Evolutionary conservation across 2,888 invertebrate genomes (phyloP), one percentile per base, ranked within the genome.

Genomic region (Myopa testacea): DNA sequence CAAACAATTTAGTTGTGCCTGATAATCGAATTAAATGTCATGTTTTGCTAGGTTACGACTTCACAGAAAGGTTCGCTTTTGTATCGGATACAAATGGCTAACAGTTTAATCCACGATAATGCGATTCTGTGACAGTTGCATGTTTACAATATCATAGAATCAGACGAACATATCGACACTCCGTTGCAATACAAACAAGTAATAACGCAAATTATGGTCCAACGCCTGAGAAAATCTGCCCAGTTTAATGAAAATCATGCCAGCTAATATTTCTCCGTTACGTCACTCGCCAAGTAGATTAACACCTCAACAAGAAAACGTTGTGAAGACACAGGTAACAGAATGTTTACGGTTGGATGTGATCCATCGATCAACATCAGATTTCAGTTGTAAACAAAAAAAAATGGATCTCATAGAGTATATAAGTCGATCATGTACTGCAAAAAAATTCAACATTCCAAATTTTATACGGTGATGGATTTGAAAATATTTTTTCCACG

Each of bases 381-480:
- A 45, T 45, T 8, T 8, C 45, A 45, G 45, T 45, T 45, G 10
- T 8, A 45, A 10, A 45, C 45, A 45, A 45, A 40, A 80, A 81
- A 81, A 62, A 71, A 79, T 45, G 76, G 77, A 14, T 40, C 74
- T 0, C 37, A 68, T 52, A 72, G 80, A 50, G n/a, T 81, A 37
- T 89, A 88, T 78, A 82, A 60, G 3, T 52, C n/a, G 74, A 75
- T 50, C 71, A 80, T 14, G 38, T 75, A 6, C 16, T n/a, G 75
- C 1, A 76, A 79, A 38, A 26, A 26, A 52, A 38, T 79, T 34
- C 78, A 79, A 38, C 37, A 26, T 1, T 76, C 67, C 3, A 52
- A 58, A 14, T 26, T 89, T 8, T 78, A 75, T 37, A 75, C 75
- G 16, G 77, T 75, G 0, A 58, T 76, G 4, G 79, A 79, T 34